These are phyloP conservation scores for Rhinolophus ferrumequinum DNA, from an alignment of 2,113 vertebrate species.

Conservation along the genomic window DNA sequence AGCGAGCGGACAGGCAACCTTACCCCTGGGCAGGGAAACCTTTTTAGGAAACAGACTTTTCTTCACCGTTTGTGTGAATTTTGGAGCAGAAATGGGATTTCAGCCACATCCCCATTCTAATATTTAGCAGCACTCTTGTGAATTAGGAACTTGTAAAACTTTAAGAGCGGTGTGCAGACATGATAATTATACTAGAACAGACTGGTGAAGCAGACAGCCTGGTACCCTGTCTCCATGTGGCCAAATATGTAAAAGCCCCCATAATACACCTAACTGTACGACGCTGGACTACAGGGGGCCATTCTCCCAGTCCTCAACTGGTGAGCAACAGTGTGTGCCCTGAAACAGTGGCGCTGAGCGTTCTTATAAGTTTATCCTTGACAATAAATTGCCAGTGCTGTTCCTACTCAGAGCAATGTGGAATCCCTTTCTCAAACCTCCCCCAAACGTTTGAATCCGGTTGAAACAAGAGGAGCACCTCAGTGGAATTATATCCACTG, in stretches of 20 bases:
- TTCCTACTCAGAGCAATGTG: background rate
- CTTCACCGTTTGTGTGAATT: background rate
- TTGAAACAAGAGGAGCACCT: background rate
- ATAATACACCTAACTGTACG: constrained; percentile 19
- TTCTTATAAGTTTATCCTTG: constrained; percentile 42
- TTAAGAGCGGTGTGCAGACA: background rate
- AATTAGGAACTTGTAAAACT: constrained; percentile 64
- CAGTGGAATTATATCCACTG: fast-evolving
- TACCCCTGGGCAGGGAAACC: background rate
- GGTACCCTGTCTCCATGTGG: background rate
- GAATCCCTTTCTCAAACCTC: background rate
- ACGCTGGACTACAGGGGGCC: background rate
- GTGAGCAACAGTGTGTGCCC: background rate
- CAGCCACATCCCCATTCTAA: background rate
- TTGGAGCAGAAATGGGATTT: constrained; percentile 8
- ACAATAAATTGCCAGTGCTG: background rate
- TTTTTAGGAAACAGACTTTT: constrained; percentile 22
- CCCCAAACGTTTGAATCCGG: background rate
- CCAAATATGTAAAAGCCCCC: background rate
- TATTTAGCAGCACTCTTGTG: constrained; percentile 19
- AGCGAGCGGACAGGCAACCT: background rate
- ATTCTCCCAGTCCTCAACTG: background rate
- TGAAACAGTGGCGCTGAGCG: background rate
- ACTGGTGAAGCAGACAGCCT: background rate
- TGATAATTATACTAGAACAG: background rate